Evolutionary conservation across 2,888 invertebrate species (phyloP).

Genomic region (Cantharis nigra): DNA sequence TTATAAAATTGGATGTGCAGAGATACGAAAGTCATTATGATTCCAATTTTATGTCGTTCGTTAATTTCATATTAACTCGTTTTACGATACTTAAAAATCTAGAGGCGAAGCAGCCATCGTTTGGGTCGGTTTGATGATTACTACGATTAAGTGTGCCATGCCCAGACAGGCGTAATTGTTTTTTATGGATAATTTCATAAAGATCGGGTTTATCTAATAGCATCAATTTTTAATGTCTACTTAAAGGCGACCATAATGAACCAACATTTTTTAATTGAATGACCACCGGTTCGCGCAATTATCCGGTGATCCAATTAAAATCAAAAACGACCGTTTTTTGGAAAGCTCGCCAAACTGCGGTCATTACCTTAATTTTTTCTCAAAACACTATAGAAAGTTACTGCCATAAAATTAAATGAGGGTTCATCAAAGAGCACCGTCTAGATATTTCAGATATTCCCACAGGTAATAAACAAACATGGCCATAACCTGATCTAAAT

Average conservation of each 20-base stretch:
- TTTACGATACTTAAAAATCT: constrained; percentile 22
- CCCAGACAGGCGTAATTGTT: constrained; percentile 34
- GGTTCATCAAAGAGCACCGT: constrained; percentile 36
- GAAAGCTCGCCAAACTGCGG: background rate
- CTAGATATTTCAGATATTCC: constrained; percentile 33
- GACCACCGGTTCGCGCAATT: constrained; percentile 11
- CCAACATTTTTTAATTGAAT: background rate
- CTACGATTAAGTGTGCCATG: constrained; percentile 8
- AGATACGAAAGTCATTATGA: constrained; percentile 30
- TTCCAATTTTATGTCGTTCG: constrained; percentile 35
- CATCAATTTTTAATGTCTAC: background rate
- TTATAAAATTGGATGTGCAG: constrained; percentile 41
- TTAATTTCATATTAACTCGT: constrained; percentile 32
- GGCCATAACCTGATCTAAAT: constrained; percentile 32
- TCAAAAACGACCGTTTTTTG: background rate
- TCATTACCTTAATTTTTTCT: constrained; percentile 10
- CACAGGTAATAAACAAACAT: constrained; percentile 38
- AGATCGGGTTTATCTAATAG: constrained; percentile 11
- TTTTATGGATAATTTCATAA: constrained; percentile 33
- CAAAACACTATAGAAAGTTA: constrained; percentile 13
- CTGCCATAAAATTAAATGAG: constrained; percentile 30
- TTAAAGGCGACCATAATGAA: background rate
- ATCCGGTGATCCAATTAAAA: constrained; percentile 16
- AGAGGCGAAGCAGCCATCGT: constrained; percentile 6
- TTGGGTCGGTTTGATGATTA: constrained; percentile 14